Evolutionary conservation across 1,140 invertebrate species (phyloP), one percentile per base, ranked within the genome.

Genomic region (Laupala kohalensis): DNA sequence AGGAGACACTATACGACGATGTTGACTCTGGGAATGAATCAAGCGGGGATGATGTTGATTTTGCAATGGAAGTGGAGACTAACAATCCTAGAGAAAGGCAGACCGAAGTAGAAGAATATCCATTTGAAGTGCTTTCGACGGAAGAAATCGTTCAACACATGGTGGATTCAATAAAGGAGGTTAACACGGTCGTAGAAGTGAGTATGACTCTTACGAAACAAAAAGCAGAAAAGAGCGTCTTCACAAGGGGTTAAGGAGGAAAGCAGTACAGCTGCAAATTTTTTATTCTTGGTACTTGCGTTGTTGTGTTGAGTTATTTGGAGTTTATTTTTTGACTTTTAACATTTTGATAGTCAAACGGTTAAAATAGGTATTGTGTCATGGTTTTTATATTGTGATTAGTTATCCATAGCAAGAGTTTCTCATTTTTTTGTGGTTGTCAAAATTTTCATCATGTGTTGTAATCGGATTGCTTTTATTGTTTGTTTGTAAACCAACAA

Each of bases 91-190:
- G 87, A 76, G 92, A 93, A 81, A 85, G 89, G 78, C 88, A 90
- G 76, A 86, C 85, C 73, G 92, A 94, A 76, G 83, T 87, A 64
- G 92, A 97, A 75, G 94, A 97, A 75, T 97, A 95, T 86, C 92
- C 91, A 37, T 97, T 91, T 82, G 92, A 97, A 84, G 94, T 98
- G 72, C 84, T 98, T 67, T 93, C 93, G 62, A 96, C 95, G 26
- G 95, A 98, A 79, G 89, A 96, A 86, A 97, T 98, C 80, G 94
- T 98, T 70, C 91, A 96, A 80, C 92, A 97, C 82, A 98, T 98
- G 95, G 90, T 95, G 65, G 95, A 97, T 81, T 95, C 89, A 78
- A 98, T 98, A 76, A 95, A 94, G 85, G 96, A 98, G 83, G 95
- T 97, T 71, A 94, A 93, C 80, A 89, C 86, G 70, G 91, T 94